A percentile compares a stretch with the other conserved stretches of the same genome.
These are phyloP conservation scores for Athalia rosae DNA, from an alignment of 2,888 invertebrate species.

Conservation along the genomic window DNA sequence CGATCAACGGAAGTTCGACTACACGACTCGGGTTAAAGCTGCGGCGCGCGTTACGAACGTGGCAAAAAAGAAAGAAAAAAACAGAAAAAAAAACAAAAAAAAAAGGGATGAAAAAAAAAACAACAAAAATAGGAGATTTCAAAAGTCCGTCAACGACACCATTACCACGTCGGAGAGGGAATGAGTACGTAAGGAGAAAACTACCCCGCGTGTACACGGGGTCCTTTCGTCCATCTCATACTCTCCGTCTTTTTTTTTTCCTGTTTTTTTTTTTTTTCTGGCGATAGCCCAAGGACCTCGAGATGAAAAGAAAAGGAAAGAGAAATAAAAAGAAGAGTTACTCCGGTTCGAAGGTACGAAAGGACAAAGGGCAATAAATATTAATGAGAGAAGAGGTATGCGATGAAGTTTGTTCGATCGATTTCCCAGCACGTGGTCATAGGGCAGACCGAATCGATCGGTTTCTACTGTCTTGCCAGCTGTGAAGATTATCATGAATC, in stretches of 20 bases:
- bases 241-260: too few relatives aligned
- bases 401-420: slow-evolving; percentile 49
- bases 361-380: slow-evolving; percentile 47
- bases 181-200: too few relatives aligned
- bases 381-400: slow-evolving; percentile 28
- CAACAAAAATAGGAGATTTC: background rate
- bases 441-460: slow-evolving; percentile 47
- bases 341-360: slow-evolving; percentile 38
- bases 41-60: background rate
- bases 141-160: too few relatives aligned
- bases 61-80: slow-evolving; percentile 13
- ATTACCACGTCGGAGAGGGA: too few relatives aligned
- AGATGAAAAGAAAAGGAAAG: slow-evolving; percentile 33
- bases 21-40: slow-evolving; percentile 34
- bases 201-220: too few relatives aligned
- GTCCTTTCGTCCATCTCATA: too few relatives aligned
- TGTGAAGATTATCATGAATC: background rate
- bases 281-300: background rate
- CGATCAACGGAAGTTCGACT: slow-evolving; percentile 35
- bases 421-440: slow-evolving; percentile 43
- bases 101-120: slow-evolving; percentile 4
- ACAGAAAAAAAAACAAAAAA: background rate
- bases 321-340: slow-evolving; percentile 39
- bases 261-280: too few relatives aligned
- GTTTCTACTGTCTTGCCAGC: background rate